These are phyloP conservation scores for Melitaea athalia DNA, from an alignment of 2,888 invertebrate genomes.

Conservation along the genomic window DNA sequence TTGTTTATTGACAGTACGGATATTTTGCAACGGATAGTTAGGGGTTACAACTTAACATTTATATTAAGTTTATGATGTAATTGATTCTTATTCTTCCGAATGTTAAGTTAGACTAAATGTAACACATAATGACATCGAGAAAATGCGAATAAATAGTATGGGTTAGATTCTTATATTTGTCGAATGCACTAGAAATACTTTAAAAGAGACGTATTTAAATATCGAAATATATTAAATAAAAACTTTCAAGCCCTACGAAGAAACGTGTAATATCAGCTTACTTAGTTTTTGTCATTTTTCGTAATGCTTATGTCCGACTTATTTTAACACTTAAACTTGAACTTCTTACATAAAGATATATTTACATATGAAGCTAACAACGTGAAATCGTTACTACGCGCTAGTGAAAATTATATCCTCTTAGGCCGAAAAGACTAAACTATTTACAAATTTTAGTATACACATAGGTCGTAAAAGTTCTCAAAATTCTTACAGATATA, in stretches of 20 bases:
- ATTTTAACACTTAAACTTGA: not conserved
- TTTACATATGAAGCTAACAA: not conserved
- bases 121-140: not conserved
- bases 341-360: not conserved
- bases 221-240: not conserved
- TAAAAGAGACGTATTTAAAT: not conserved
- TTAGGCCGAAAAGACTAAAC: not conserved
- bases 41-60: conserved; percentile 1
- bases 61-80: not conserved
- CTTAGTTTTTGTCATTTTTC: not conserved
- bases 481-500: conserved; percentile 11
- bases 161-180: not conserved
- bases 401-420: not conserved
- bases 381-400: not conserved
- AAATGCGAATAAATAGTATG: not conserved
- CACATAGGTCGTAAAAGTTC: not conserved
- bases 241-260: not conserved
- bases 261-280: not conserved
- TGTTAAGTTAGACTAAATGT: not conserved
- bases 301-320: not conserved
- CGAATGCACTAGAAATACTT: not conserved
- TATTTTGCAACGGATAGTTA: conserved; percentile 11
- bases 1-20: conserved; percentile 24
- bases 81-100: not conserved
- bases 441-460: not conserved